Base-by-base conservation (phyloP, 2,797 vertebrate genomes). In the Phrynocephalus vlangalii region DNA sequence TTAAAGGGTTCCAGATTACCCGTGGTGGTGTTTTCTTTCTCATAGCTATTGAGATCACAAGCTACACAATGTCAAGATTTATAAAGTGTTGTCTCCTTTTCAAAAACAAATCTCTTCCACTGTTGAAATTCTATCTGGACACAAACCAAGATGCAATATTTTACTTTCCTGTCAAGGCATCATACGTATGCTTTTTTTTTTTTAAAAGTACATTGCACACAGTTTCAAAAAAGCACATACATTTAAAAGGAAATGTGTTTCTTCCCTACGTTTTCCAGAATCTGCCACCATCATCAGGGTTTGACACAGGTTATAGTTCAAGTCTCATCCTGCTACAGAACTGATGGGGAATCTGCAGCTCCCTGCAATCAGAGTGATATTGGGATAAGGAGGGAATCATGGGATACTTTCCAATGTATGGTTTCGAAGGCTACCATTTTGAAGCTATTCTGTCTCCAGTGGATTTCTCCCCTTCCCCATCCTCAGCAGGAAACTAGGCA, bases 1-100 rank as follows among this genome's bases (percentile, higher is more conserved):
- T 24, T 50, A 63, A 44, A 78, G 22, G 7, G 15, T 24, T 87
- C 79, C 86, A 84, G 90, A 72, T 0, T 80, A 78, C 26, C 79
- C 1, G 18, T 38, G 66, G 56, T 71, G 8, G 33, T 0, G 30
- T 52, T 71, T 68, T 77, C 38, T 56, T 11, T 1, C 15, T 72
- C 38, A 18, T 1, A 0, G 81, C 83, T n/a, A 24, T 13, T 71
- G 1, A n/a, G 68, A 87, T 6, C 66, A n/a, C 63, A 48, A 79
- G 28, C 38, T 73, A 56, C 52, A 56, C 38, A 84, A 79, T 0
- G 13, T 3, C 72, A 52, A 82, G 72, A 63, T 6, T 75, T 80
- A 72, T 79, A 80, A 60, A 52, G 82, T 79, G 73, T 66, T 67
- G 28, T 84, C 70, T 13, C 5, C 28, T 50, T 16, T 20, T 38